Conservation (phyloP, 2,888 invertebrate genomes). For the Zaprionus obscuricornis region DNA sequence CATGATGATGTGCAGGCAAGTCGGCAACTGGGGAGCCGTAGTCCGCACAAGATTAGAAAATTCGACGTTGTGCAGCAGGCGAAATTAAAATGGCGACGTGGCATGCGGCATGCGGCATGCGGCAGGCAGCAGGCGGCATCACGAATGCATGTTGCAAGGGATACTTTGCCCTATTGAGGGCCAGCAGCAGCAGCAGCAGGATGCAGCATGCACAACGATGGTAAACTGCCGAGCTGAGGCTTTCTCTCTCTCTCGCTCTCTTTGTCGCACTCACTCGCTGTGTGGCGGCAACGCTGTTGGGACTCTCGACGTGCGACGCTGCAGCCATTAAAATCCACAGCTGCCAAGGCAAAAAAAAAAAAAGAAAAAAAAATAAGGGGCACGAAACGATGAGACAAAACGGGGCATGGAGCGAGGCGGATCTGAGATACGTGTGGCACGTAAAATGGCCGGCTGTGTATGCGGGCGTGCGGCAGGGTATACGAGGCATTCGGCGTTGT, state of each 20-base stretch:
- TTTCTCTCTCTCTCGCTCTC: too few species aligned
- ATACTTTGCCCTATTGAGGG: too few species aligned
- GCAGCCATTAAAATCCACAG: slow-evolving; percentile 75
- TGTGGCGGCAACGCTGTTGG: slow-evolving; percentile 54
- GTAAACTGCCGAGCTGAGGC: too few species aligned
- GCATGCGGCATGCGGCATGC: slow-evolving; percentile 25
- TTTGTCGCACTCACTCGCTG: neutral
- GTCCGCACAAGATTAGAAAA: slow-evolving; percentile 79
- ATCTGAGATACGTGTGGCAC: slow-evolving; percentile 55
- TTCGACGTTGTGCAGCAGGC: slow-evolving; percentile 78
- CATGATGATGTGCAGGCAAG: slow-evolving; percentile 33
- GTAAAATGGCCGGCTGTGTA: slow-evolving; percentile 37
- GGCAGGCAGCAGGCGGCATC: slow-evolving; percentile 39
- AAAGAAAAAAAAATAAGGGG: too few species aligned
- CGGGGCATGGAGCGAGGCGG: slow-evolving; percentile 33
- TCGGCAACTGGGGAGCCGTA: slow-evolving; percentile 75
- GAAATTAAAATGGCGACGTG: slow-evolving; percentile 74
- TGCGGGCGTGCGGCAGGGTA: neutral
- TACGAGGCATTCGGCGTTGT: slow-evolving; percentile 44
- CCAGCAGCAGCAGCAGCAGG: too few species aligned
- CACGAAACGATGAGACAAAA: neutral
- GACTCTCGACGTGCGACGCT: slow-evolving; percentile 73
- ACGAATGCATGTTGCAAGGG: slow-evolving; percentile 69
- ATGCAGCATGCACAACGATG: too few species aligned
- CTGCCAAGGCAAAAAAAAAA: slow-evolving; percentile 35